These are phyloP conservation scores for Sussaba pulchella DNA, from an alignment of 2,888 invertebrate genomes.

Conservation along the genomic window DNA sequence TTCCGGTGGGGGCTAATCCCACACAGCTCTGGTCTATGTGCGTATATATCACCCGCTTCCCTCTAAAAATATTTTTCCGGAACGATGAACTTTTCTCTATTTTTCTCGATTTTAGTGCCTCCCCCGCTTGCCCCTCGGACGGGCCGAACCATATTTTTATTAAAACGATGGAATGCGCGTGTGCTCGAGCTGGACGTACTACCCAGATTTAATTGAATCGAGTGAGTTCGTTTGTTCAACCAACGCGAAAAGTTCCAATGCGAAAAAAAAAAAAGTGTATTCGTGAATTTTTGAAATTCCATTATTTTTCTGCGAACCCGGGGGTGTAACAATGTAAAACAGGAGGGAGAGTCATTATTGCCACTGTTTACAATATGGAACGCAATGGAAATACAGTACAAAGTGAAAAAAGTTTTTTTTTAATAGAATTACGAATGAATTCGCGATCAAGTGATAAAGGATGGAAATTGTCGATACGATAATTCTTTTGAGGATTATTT, in stretches of 20 bases:
- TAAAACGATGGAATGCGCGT: background rate
- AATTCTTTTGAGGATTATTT: conserved; percentile 12
- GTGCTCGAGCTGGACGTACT: background rate
- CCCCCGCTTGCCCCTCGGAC: background rate
- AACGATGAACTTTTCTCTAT: background rate
- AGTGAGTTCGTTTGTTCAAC: background rate
- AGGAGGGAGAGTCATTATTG: too few species aligned
- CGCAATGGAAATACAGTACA: background rate
- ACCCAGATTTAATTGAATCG: conserved; percentile 15
- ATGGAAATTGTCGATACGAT: conserved; percentile 4
- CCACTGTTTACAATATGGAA: too few species aligned
- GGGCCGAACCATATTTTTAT: too few species aligned
- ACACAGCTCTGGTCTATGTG: background rate
- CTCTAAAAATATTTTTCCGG: conserved; percentile 5
- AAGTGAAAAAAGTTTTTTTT: background rate
- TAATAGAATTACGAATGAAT: background rate
- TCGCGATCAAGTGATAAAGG: background rate
- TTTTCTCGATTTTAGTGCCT: background rate
- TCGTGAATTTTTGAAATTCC: background rate
- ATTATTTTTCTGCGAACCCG: background rate
- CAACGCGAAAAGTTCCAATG: background rate
- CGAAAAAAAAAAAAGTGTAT: background rate
- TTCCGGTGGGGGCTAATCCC: conserved; percentile 24
- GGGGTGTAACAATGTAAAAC: too few species aligned
- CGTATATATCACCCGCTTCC: background rate